These are phyloP conservation scores for Tokudaia muenninki DNA, from an alignment of 2,797 vertebrate species.

Conservation along the genomic window DNA sequence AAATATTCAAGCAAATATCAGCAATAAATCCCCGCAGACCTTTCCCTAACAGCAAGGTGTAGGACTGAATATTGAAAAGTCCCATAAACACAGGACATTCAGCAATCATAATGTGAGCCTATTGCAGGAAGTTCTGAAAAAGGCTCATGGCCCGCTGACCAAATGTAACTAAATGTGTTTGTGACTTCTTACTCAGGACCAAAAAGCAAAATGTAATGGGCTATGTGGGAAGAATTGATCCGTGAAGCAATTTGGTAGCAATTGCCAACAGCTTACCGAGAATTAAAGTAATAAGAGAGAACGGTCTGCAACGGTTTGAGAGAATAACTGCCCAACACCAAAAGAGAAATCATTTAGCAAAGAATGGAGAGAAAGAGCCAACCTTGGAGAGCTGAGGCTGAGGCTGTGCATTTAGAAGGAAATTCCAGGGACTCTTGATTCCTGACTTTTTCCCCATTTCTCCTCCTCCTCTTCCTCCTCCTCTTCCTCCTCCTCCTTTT, in stretches of 20 bases:
- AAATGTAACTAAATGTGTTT: slow-evolving; percentile 81
- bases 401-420: slow-evolving; percentile 39
- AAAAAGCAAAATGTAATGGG: slow-evolving; percentile 80
- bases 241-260: slow-evolving; percentile 83
- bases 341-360: slow-evolving; percentile 78
- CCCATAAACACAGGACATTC: slow-evolving; percentile 8
- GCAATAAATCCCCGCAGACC: neutral
- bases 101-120: slow-evolving; percentile 58
- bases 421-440: slow-evolving; percentile 61
- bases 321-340: slow-evolving; percentile 76
- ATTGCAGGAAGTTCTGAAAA: slow-evolving; percentile 55
- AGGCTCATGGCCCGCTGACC: slow-evolving; percentile 72
- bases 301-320: slow-evolving; percentile 76
- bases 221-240: slow-evolving; percentile 83
- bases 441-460: slow-evolving; percentile 4
- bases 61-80: slow-evolving; percentile 55
- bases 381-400: neutral
- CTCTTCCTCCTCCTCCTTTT: neutral
- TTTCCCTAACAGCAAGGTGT: slow-evolving; percentile 19
- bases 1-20: slow-evolving; percentile 42
- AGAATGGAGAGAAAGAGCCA: slow-evolving; percentile 68
- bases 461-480: neutral
- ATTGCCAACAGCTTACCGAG: slow-evolving; percentile 83
- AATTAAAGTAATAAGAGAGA: slow-evolving; percentile 86
- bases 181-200: slow-evolving; percentile 76